These are phyloP conservation scores for Pandemis cinnamomeana DNA, from an alignment of 2,888 invertebrate species.

Conservation along the genomic window DNA sequence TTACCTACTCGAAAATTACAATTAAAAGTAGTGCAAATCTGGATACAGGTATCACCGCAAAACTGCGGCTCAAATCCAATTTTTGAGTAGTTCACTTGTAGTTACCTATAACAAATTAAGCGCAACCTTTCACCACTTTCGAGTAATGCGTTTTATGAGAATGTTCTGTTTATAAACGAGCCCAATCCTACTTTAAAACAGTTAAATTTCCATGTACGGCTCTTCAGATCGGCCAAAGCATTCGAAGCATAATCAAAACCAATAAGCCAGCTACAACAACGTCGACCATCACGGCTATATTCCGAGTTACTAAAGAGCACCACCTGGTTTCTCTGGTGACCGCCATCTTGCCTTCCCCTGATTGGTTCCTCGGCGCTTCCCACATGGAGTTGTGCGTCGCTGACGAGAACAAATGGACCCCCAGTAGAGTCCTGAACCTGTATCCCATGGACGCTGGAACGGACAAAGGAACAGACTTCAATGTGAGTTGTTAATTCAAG, in stretches of 20 bases:
- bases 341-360: conserved; percentile 88
- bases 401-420: conserved; percentile 91
- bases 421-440: conserved; percentile 91
- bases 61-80: too few relatives aligned
- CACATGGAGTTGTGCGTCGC: conserved; percentile 93
- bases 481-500: conserved; percentile 79
- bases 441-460: conserved; percentile 98
- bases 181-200: too few relatives aligned
- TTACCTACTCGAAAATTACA: too few relatives aligned
- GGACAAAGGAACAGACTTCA: conserved; percentile 95
- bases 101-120: too few relatives aligned
- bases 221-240: conserved; percentile 61
- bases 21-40: too few relatives aligned
- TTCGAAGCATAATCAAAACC: conserved; percentile 76
- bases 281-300: conserved; percentile 64
- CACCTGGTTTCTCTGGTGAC: conserved; percentile 73
- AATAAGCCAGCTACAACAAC: conserved; percentile 64
- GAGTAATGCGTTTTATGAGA: background rate
- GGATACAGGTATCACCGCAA: too few relatives aligned
- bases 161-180: too few relatives aligned
- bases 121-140: too few relatives aligned
- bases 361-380: conserved; percentile 98
- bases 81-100: too few relatives aligned
- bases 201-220: background rate
- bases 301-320: conserved; percentile 66